Evolutionary conservation across 2,888 invertebrate species (phyloP).

Genomic region (Uropetala carovei): DNA sequence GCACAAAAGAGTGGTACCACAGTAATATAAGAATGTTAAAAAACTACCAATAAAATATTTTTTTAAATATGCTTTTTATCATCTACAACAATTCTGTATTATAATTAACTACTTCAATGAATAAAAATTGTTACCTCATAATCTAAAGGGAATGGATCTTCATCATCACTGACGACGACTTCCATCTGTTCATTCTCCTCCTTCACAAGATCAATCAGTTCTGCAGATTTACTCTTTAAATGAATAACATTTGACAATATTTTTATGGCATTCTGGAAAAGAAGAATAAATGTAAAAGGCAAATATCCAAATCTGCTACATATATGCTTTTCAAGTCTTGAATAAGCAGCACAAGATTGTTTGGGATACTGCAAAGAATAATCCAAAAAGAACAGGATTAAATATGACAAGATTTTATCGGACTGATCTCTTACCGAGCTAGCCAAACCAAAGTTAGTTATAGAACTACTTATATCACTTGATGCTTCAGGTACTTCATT

Average conservation of each 20-base stretch:
- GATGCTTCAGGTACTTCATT: neutral
- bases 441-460: neutral
- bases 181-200: neutral
- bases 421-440: neutral
- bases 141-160: neutral
- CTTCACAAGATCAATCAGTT: conserved; percentile 11
- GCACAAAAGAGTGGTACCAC: too few species aligned
- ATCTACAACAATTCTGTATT: neutral
- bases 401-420: too few species aligned
- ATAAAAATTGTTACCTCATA: neutral
- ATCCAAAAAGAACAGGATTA: too few species aligned
- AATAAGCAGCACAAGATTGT: too few species aligned
- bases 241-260: conserved; percentile 49
- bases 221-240: conserved; percentile 27
- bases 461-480: neutral
- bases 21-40: neutral
- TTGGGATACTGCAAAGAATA: too few species aligned
- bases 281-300: neutral
- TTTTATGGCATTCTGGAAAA: neutral
- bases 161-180: neutral
- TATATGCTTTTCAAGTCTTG: neutral
- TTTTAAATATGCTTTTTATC: neutral
- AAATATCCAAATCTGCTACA: neutral
- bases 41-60: neutral
- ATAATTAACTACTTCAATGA: neutral